These are phyloP conservation scores for Sciurus carolinensis DNA, from an alignment of 2,797 vertebrate species.

Conservation along the genomic window DNA sequence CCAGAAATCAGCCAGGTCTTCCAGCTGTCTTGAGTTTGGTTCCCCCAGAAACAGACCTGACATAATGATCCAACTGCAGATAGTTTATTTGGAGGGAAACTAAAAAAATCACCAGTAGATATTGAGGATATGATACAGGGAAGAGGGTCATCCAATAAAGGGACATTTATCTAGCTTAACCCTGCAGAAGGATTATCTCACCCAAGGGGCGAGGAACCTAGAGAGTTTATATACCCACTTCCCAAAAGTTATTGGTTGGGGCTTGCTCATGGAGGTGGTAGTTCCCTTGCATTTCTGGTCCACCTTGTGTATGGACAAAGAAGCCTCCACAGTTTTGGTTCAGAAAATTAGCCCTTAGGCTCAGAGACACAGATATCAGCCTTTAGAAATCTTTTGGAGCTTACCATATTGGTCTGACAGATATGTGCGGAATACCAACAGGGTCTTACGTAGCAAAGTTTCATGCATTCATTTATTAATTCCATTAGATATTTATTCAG, in stretches of 20 bases:
- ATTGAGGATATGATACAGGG: background rate
- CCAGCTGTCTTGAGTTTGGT: slow-evolving; percentile 9
- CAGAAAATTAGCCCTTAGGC: background rate
- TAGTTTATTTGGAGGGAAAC: background rate
- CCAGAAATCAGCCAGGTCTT: background rate
- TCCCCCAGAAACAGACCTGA: background rate
- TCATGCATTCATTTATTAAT: background rate
- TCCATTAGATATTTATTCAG: background rate
- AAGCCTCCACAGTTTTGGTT: background rate
- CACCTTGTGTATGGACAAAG: background rate
- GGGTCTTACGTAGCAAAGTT: background rate
- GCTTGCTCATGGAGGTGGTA: background rate
- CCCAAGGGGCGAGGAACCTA: background rate
- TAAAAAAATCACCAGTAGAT: background rate
- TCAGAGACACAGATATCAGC: background rate
- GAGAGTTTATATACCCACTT: background rate
- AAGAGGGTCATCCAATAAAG: background rate
- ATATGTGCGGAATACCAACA: background rate
- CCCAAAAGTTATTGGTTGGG: background rate
- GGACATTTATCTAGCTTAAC: background rate
- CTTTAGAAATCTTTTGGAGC: background rate
- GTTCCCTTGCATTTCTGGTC: background rate
- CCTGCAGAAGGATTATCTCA: background rate
- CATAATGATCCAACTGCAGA: background rate
- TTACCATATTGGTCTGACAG: slow-evolving; percentile 9